Evolutionary conservation across 2,113 vertebrate species (phyloP), one percentile per base, ranked within the genome.

Genomic region (Brachionichthys hirsutus): DNA sequence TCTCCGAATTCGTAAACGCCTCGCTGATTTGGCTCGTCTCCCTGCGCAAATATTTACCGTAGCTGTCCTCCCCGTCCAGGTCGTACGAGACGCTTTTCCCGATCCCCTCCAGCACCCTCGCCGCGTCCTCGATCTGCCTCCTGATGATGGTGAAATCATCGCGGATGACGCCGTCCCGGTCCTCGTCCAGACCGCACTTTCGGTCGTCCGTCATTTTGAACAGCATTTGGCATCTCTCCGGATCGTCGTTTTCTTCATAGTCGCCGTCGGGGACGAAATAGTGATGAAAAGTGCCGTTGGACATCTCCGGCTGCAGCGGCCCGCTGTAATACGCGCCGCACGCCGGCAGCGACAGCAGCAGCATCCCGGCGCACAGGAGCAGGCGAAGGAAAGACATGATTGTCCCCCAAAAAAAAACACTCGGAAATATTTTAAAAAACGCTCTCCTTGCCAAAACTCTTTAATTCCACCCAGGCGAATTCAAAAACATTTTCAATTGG

Each of bases 161-260:
- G 50, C 93, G 89, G 24, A 98, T 92, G 34, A 92, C 92, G 0
- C 92, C 85, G 80, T 93, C 90, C 50, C 90, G 85, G 81, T 93
- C 89, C 66, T 90, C 88, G 34, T 83, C 84, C 12, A 86, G 60
- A 12, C 78, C 66, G 84, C 97, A 98, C 50, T 93, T 92, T 40
- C 91, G 84, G 22, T 93, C 92, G 82, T 97, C 94, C 52, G 90
- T 95, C 90, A 99, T 93, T 63, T 93, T 92, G 81, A 99, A 99
- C 9, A 99, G 93, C 92, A 98, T 90, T 82, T 99, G 97, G 58
- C 97, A 99, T 5, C 95, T 92, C 85, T 98, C 97, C 1, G 97
- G 96, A 81, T 98, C 97, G 74, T 99, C 97, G 81, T 98, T 99
- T 19, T 99, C 95, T 86, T 99, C 96, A 42, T 99, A 98, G 84